Base-by-base conservation (phyloP, 2,113 vertebrate species). In the Garra rufa region DNA sequence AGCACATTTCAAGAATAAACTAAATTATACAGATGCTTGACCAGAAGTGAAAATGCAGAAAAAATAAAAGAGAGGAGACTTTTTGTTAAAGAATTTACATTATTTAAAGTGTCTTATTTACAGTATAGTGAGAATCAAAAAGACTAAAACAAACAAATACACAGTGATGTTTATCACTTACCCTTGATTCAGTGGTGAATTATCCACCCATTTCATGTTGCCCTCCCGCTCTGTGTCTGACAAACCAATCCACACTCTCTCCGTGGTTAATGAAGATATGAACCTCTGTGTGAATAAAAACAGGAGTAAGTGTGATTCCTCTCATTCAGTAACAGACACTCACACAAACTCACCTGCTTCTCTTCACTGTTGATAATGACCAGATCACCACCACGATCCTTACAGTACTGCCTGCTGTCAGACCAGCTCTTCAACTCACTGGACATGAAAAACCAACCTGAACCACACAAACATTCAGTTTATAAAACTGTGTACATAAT, bases 171-270 rank as follows among this genome's bases (percentile, higher is more conserved):
- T 14, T 61, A 9, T 26, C 3, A 13, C 76, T 79, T 61, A 79
- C 76, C 9, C 34, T 61, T 9, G 3, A 6, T 63, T 46, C n/a
- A 65, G 9, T 6, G 13, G 14, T 19, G 57, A 46, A 30, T 65
- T 30, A 30, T 80, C 43, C 38, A 65, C 77, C 77, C 76, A 79
- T 43, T 26, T 63, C 76, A 79, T 79, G 5, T 0, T 3, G 4
- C 76, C 55, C 38, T 79, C 38, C 0, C 9, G 0, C n/a, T 61
- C 14, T 1, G 4, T 63, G 38, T 79, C 55, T 5, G 76, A 61
- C 76, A 79, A 79, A 26, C 76, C 76, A 63, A 79, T 79, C 76
- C 76, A 79, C 0, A 41, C 21, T 0, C 4, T 41, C 9, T 57
- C 8, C 1, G 1, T n/a, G 50, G 3, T 3, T 1, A 57, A 57